Evolutionary conservation across 2,113 vertebrate species (phyloP).

Genomic region (Clarias batrachus): DNA sequence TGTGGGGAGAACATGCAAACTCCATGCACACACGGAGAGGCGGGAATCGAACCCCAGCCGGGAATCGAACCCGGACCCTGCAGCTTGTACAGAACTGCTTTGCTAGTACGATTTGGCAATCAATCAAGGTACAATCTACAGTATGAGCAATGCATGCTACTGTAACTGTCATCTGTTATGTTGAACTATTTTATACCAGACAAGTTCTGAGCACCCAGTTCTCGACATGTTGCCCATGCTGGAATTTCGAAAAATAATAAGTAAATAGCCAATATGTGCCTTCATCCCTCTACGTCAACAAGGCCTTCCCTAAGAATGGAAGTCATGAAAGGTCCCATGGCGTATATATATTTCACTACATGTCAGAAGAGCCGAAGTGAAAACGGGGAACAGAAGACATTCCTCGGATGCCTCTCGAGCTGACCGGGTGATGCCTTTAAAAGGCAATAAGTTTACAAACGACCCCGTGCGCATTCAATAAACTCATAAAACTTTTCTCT

Average conservation of each 20-base stretch:
- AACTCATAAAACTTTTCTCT: conserved; percentile 44
- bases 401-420: conserved; percentile 67
- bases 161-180: background rate
- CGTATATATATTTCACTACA: conserved; percentile 31
- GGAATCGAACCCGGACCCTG: no score
- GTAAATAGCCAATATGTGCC: background rate
- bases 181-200: background rate
- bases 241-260: background rate
- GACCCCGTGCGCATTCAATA: conserved; percentile 44
- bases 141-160: background rate
- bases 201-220: background rate
- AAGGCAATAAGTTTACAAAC: conserved; percentile 64
- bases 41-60: no score
- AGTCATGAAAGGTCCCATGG: conserved; percentile 42
- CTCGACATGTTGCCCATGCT: background rate
- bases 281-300: background rate
- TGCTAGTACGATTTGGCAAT: background rate
- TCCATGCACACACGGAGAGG: no score
- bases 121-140: background rate
- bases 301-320: conserved; percentile 16
- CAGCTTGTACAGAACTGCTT: background rate
- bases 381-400: conserved; percentile 64
- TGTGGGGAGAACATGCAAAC: no score
- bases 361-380: conserved; percentile 29
- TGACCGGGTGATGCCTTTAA: conserved; percentile 71